Percentiles rank a stretch among this genome's conserved stretches.
Evolutionary conservation across 1,140 invertebrate species (phyloP).

Genomic region (Ganaspis sp.): DNA sequence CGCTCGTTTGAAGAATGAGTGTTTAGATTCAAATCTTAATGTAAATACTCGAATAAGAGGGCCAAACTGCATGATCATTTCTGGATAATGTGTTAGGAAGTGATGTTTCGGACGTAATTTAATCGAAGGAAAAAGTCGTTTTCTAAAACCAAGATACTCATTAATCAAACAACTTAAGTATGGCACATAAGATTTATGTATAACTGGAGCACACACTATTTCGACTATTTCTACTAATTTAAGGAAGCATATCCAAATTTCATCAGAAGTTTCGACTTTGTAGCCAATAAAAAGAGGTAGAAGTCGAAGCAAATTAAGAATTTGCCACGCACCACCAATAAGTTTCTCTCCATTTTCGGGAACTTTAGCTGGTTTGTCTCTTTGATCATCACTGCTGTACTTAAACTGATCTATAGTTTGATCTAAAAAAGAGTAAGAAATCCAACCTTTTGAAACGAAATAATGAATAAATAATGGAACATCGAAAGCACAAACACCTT

Average conservation of each 20-base stretch:
- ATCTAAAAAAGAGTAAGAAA: constrained; percentile 28
- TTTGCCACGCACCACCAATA: constrained; percentile 19
- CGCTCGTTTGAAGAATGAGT: no score
- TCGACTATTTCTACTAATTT: background rate
- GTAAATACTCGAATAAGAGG: no score
- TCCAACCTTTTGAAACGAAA: constrained; percentile 38
- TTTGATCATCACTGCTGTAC: background rate
- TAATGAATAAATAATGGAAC: constrained; percentile 33
- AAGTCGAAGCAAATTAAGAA: constrained; percentile 1
- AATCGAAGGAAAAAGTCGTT: no score
- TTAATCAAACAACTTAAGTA: background rate
- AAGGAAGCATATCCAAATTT: constrained; percentile 34
- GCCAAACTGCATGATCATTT: no score
- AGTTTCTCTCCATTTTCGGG: constrained; percentile 5
- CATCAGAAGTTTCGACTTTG: constrained; percentile 5
- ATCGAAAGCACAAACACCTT: constrained; percentile 43
- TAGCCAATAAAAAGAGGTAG: constrained; percentile 7
- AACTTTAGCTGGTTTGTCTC: background rate
- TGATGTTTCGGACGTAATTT: no score
- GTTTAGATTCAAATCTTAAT: no score
- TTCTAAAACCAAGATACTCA: no score
- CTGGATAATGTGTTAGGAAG: no score
- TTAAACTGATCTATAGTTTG: background rate
- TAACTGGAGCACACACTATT: constrained; percentile 9
- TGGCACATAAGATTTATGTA: background rate